Base-by-base conservation (phyloP, 2,888 invertebrate species). In the Cataglyphis cursor region DNA sequence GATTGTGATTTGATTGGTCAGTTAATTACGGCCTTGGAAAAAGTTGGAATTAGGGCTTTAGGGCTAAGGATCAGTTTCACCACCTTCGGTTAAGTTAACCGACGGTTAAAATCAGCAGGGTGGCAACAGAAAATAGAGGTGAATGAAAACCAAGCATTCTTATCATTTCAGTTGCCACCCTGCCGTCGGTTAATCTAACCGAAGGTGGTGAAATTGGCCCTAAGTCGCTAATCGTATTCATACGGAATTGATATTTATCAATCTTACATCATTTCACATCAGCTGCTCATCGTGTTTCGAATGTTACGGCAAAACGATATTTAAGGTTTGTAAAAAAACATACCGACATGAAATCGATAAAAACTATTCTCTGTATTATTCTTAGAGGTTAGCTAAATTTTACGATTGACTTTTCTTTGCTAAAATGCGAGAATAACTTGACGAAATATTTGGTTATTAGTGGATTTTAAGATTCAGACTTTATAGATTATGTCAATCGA, bases 401-500 rank as follows among this genome's bases (percentile, higher is more conserved):
- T 57, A 10, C 12, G 21, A 57, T 57, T 24, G 21, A 57, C 12
- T 57, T 21, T 54, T 21, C 10, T 0, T 57, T 57, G 21, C 4
- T 54, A 54, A 54, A 54, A 54, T 8, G 10, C 9, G 21, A 57
- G 21, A 57, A 57, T 21, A 57, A 57, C 0, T 12, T 3, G 10
- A 57, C 8, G 12, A 57, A 21, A 10, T 21, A 21, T 57, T 21
- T 57, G 21, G 12, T 21, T 4, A n/a, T 1, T 21, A 9, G 9
- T 54, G 54, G 9, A n/a, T 54, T 54, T n/a, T 9, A 54, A 54
- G 9, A 8, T 21, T 9, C 1, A 35, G 35, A 6, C 10, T 18
- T 72, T 24, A 70, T 35, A 57, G 54, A 41, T 59, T 59, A 15
- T 61, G 18, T 57, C 57, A 12, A 48, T 64, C 44, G 48, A 81